Evolutionary conservation across 2,888 invertebrate species (phyloP).

Genomic region (Neuroscelio doddi): DNA sequence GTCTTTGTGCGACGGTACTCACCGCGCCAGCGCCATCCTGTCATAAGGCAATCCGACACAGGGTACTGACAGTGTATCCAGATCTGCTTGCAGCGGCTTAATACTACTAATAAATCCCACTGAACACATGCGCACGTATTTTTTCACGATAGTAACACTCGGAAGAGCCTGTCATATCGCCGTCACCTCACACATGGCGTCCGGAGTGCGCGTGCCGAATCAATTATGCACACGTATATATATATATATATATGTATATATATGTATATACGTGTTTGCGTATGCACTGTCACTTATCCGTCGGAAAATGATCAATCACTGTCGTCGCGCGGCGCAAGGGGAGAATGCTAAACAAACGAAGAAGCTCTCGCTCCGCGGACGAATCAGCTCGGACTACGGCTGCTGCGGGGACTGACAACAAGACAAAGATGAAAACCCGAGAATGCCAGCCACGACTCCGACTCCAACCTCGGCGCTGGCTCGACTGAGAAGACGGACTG

Average conservation of each 20-base stretch:
- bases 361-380: too few species aligned
- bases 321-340: too few species aligned
- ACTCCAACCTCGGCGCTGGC: constrained; percentile 4
- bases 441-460: not conserved
- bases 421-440: constrained; percentile 15
- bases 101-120: constrained; percentile 67
- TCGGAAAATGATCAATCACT: too few species aligned
- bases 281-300: too few species aligned
- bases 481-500: constrained; percentile 26
- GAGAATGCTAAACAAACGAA: too few species aligned
- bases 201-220: constrained; percentile 43
- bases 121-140: constrained; percentile 70
- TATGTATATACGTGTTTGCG: too few species aligned
- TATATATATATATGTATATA: too few species aligned
- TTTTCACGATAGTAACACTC: constrained; percentile 51
- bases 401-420: too few species aligned
- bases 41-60: constrained; percentile 77
- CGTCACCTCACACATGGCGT: constrained; percentile 51
- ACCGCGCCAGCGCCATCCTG: constrained; percentile 81
- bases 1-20: constrained; percentile 63
- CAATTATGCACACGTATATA: not conserved
- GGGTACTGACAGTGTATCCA: constrained; percentile 75
- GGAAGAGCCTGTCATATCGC: constrained; percentile 62
- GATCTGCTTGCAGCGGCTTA: constrained; percentile 67
- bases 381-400: too few species aligned